Conservation (phyloP, 2,888 invertebrate species). For the Heliconius ismenius region DNA sequence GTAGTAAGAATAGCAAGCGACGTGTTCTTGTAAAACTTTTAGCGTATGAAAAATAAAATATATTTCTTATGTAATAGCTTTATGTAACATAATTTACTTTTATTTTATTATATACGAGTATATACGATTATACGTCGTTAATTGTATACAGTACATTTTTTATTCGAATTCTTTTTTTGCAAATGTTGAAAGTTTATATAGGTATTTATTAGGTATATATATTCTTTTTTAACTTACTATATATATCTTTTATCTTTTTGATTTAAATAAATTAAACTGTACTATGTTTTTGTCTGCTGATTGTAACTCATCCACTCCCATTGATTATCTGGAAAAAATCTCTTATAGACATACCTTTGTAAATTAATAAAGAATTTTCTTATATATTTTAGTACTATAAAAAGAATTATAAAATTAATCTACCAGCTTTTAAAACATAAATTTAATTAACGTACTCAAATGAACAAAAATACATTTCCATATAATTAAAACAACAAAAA, state of each 20-base stretch:
- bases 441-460: not conserved
- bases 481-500: not conserved
- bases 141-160: not conserved
- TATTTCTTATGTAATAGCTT: conserved; percentile 3
- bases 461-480: not conserved
- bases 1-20: conserved; percentile 4
- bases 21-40: not conserved
- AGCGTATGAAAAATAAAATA: not conserved
- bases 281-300: too few relatives aligned
- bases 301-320: too few relatives aligned
- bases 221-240: too few relatives aligned
- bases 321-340: too few relatives aligned
- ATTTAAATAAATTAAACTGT: too few relatives aligned
- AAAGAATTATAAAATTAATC: too few relatives aligned
- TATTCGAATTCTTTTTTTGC: not conserved
- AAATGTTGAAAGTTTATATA: not conserved
- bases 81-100: conserved; percentile 3
- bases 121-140: not conserved
- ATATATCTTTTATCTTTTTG: too few relatives aligned
- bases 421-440: too few relatives aligned
- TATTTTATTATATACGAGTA: not conserved
- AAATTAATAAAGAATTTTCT: too few relatives aligned
- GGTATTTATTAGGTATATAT: not conserved
- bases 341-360: too few relatives aligned
- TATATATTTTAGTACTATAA: too few relatives aligned